Evolutionary conservation across 2,888 invertebrate genomes (phyloP).

Genomic region (Tipula confusa): DNA sequence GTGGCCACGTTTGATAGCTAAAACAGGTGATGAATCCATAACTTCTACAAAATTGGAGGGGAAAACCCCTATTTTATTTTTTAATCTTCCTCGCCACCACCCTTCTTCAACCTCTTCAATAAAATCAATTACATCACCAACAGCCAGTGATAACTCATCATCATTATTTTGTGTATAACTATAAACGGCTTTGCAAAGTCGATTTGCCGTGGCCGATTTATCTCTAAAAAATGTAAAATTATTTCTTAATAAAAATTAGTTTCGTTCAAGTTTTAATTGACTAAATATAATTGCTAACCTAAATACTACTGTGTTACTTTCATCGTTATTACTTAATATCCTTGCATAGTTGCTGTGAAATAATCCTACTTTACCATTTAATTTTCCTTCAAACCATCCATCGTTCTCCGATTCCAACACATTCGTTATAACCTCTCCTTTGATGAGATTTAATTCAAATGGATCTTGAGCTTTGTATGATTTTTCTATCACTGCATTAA

Average conservation of each 20-base stretch:
- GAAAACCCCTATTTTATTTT: constrained; percentile 83
- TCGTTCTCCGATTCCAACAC: constrained; percentile 67
- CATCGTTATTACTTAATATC: constrained; percentile 51
- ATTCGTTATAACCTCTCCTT: constrained; percentile 78
- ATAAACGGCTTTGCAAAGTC: constrained; percentile 78
- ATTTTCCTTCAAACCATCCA: constrained; percentile 90
- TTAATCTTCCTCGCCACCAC: constrained; percentile 84
- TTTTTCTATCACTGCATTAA: constrained; percentile 81
- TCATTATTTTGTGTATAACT: constrained; percentile 90
- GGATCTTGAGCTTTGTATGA: constrained; percentile 80
- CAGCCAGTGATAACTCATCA: constrained; percentile 83
- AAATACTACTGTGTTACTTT: constrained; percentile 39
- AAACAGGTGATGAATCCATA: constrained; percentile 52
- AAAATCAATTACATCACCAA: constrained; percentile 87
- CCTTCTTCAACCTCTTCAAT: constrained; percentile 90
- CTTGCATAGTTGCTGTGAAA: constrained; percentile 93
- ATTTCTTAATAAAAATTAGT: not conserved
- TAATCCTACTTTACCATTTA: constrained; percentile 72
- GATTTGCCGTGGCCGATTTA: constrained; percentile 50
- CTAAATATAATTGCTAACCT: not conserved
- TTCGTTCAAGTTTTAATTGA: not conserved
- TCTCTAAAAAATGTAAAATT: constrained; percentile 44
- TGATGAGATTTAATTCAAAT: constrained; percentile 77
- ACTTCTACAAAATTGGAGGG: constrained; percentile 91
- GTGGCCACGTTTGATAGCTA: constrained; percentile 44